phyloP scores from a whole-genome alignment of 2,888 invertebrate genomes.

The Hydropsyche betteni region DNA sequence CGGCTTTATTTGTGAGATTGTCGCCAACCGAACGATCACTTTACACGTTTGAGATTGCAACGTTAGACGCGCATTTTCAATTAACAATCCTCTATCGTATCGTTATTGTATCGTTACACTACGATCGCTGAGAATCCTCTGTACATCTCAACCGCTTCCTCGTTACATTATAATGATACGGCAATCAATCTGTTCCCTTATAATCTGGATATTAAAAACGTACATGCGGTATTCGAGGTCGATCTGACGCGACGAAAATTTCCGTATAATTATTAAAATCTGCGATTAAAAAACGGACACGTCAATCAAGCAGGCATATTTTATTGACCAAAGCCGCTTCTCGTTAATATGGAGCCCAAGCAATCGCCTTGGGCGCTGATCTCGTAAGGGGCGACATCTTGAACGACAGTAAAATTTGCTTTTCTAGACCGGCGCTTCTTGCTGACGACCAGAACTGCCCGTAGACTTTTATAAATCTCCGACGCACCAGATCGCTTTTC shows the following conservation, averaged over 20 bases:
- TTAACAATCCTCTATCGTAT: neutral
- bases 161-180: no score
- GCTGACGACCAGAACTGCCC: conserved; percentile 11
- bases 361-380: conserved; percentile 3
- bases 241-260: no score
- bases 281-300: conserved; percentile 9
- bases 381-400: conserved; percentile 18
- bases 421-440: conserved; percentile 11
- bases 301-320: neutral
- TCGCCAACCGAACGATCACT: neutral
- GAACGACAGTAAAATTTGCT: conserved; percentile 28
- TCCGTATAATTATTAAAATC: conserved; percentile 2
- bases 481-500: conserved; percentile 9
- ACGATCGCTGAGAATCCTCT: no score
- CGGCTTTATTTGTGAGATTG: conserved; percentile 31
- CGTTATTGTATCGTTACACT: neutral
- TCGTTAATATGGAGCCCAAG: conserved; percentile 20
- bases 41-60: conserved; percentile 8
- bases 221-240: no score
- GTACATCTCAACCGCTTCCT: no score
- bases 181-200: no score
- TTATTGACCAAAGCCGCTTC: conserved; percentile 16
- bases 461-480: neutral
- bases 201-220: no score
- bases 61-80: no score